Conservation (phyloP, 2,113 vertebrate genomes). For the Cebidichthys violaceus region DNA sequence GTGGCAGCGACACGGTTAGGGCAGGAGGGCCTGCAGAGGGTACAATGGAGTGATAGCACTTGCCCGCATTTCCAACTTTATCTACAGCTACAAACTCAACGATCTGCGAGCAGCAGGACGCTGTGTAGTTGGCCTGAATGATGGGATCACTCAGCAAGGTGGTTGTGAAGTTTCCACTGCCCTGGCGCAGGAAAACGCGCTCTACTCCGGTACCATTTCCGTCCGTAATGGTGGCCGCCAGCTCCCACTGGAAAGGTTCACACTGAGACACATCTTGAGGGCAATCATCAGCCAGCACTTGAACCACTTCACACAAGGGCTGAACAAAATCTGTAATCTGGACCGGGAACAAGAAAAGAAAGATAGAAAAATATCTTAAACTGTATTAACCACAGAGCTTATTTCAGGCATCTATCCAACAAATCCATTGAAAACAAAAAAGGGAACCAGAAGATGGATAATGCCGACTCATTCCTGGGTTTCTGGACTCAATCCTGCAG, state of each 20-base stretch:
- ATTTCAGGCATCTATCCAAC: no score
- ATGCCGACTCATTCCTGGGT: neutral
- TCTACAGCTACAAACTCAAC: conserved; percentile 76
- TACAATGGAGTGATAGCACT: conserved; percentile 70
- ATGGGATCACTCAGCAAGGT: neutral
- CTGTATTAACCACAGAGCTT: no score
- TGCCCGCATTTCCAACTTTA: conserved; percentile 80
- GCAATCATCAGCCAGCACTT: conserved; percentile 48
- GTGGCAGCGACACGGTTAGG: conserved; percentile 44
- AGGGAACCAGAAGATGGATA: neutral
- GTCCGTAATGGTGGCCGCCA: conserved; percentile 76
- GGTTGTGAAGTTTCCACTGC: conserved; percentile 60
- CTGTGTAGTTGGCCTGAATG: conserved; percentile 61
- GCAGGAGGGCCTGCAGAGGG: conserved; percentile 43
- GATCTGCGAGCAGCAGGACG: conserved; percentile 80
- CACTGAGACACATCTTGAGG: conserved; percentile 62
- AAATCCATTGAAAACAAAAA: no score
- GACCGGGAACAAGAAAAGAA: neutral
- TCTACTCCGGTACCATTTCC: conserved; percentile 74
- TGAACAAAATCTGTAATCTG: conserved; percentile 80
- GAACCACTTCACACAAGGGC: conserved; percentile 69
- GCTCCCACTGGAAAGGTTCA: conserved; percentile 61
- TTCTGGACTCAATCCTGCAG: neutral
- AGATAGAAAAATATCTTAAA: neutral
- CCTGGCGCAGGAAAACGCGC: conserved; percentile 57